Percentiles rank a stretch among this genome's conserved stretches.
Evolutionary conservation across 2,888 invertebrate genomes (phyloP).

Genomic region (Sinentomon sp.): DNA sequence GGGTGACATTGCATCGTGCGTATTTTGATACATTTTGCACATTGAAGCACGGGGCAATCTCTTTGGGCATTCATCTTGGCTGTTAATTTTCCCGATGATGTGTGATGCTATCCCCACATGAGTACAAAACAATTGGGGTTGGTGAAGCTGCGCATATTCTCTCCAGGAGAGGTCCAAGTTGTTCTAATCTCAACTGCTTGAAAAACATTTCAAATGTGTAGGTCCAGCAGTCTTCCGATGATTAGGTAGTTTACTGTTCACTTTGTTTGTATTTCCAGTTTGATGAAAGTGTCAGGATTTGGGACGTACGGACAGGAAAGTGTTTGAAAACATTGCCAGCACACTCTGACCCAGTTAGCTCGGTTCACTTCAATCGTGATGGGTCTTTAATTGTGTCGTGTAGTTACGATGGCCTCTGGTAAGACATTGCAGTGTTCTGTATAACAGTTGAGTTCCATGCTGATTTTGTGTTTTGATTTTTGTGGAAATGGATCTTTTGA

Average conservation of each 20-base stretch:
- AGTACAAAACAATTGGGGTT: too few species aligned
- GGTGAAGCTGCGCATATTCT: too few species aligned
- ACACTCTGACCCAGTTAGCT: conserved; percentile 97
- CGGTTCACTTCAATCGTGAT: conserved; percentile 94
- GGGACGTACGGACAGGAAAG: conserved; percentile 96
- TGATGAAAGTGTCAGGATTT: conserved; percentile 94
- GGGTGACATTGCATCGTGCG: neutral
- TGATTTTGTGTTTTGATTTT: conserved; percentile 6
- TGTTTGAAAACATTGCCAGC: conserved; percentile 94
- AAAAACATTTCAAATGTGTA: neutral
- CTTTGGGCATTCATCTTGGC: too few species aligned
- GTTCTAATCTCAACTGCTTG: neutral
- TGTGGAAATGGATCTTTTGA: too few species aligned
- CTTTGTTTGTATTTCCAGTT: conserved; percentile 28
- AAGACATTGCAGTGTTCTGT: conserved; percentile 18
- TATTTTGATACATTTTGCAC: too few species aligned
- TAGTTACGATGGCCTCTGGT: conserved; percentile 95
- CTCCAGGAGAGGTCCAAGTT: neutral
- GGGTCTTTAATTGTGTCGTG: conserved; percentile 95
- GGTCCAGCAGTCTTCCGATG: neutral
- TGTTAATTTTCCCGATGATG: too few species aligned
- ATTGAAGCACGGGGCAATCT: too few species aligned
- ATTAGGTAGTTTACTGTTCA: neutral
- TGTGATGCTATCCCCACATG: too few species aligned
- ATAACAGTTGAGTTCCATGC: conserved; percentile 3